phyloP scores from a whole-genome alignment of 2,888 invertebrate species.

The Phania funesta region DNA sequence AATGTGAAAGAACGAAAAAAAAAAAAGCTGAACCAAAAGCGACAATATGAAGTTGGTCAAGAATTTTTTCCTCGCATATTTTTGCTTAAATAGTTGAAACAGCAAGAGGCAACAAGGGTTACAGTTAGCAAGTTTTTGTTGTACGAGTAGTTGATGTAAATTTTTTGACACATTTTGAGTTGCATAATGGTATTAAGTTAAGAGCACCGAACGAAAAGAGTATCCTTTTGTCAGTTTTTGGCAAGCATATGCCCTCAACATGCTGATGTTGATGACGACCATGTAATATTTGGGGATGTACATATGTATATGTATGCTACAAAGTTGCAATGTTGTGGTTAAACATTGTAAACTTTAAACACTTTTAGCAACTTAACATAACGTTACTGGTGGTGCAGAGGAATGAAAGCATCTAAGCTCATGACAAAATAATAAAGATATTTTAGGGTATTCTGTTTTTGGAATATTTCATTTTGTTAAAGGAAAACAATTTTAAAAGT shows the following conservation, averaged over 20 bases:
- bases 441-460: conserved; percentile 41
- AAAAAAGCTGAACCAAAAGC: background rate
- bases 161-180: conserved; percentile 60
- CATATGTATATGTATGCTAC: background rate
- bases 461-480: background rate
- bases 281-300: background rate
- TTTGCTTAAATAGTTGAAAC: background rate
- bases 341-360: conserved; percentile 60
- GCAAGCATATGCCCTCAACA: background rate
- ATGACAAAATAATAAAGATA: conserved; percentile 31
- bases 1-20: conserved; percentile 1
- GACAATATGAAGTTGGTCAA: conserved; percentile 37
- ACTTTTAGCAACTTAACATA: conserved; percentile 54
- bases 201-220: background rate
- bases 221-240: conserved; percentile 11
- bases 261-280: background rate
- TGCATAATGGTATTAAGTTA: background rate
- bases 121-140: conserved; percentile 13
- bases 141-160: conserved; percentile 47
- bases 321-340: conserved; percentile 54
- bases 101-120: background rate
- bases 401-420: background rate
- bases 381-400: conserved; percentile 11
- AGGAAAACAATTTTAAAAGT: conserved; percentile 14
- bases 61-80: background rate